phyloP scores from a whole-genome alignment of 2,888 invertebrate genomes.

The Antheraea yamamai region DNA sequence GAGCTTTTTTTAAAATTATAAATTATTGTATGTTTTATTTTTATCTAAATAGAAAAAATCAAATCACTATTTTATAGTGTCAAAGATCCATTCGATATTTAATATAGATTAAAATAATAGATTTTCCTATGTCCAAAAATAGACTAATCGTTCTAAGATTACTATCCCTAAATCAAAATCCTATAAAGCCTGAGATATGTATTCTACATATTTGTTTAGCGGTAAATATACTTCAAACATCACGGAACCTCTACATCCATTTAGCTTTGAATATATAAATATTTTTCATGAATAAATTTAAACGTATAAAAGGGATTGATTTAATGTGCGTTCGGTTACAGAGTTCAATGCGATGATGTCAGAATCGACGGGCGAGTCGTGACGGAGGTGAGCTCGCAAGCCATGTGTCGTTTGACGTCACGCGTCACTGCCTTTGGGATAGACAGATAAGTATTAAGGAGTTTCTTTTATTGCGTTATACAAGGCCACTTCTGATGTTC shows the following conservation, averaged over 20 bases:
- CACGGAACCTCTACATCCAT: neutral
- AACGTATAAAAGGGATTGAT: constrained; percentile 12
- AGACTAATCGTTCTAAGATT: no score
- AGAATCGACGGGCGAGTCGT: constrained; percentile 18
- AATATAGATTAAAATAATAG: no score
- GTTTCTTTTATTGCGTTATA: neutral
- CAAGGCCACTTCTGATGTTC: neutral
- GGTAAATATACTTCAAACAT: neutral
- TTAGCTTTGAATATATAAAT: constrained; percentile 5
- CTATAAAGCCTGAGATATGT: no score
- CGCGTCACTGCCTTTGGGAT: constrained; percentile 13
- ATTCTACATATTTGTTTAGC: no score
- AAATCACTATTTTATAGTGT: no score
- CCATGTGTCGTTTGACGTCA: constrained; percentile 16
- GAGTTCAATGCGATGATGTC: constrained; percentile 8
- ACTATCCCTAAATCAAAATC: no score
- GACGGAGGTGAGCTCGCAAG: constrained; percentile 17
- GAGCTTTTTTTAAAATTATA: no score
- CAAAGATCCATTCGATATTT: no score
- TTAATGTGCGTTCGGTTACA: constrained; percentile 1
- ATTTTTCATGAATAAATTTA: constrained; percentile 14
- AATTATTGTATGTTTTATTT: no score
- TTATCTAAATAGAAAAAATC: no score
- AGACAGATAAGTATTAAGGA: constrained; percentile 14
- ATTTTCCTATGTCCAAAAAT: no score